These are phyloP conservation scores for Spialia ferax DNA, from an alignment of 2,888 invertebrate genomes.

Conservation along the genomic window DNA sequence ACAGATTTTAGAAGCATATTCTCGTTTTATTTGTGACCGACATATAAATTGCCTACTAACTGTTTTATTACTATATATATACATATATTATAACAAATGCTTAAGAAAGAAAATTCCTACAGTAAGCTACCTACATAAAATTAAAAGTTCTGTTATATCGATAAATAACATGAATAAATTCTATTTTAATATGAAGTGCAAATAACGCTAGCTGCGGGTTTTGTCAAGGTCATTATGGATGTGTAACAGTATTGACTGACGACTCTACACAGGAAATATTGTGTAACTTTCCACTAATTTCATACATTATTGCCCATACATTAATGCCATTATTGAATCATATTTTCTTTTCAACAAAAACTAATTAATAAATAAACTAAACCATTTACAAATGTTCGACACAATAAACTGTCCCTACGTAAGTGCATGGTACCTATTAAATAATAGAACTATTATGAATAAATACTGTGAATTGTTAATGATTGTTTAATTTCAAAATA, in stretches of 20 bases:
- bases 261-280: not conserved
- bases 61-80: not conserved
- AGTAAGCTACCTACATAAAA: not conserved
- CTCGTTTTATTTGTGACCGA: conserved; percentile 11
- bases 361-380: too few species aligned
- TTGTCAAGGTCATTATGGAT: not conserved
- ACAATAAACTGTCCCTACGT: too few species aligned
- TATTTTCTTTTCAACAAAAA: too few species aligned
- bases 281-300: not conserved
- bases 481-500: not conserved
- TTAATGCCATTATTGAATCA: too few species aligned
- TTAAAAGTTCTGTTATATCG: not conserved
- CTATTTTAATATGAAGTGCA: not conserved
- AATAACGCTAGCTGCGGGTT: conserved; percentile 5
- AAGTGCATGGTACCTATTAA: too few species aligned
- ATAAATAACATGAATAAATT: not conserved
- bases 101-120: not conserved
- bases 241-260: not conserved
- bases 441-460: too few species aligned
- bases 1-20: conserved; percentile 15
- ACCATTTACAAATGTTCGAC: too few species aligned
- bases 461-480: too few species aligned
- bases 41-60: conserved; percentile 25
- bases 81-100: not conserved
- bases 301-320: not conserved